Evolutionary conservation across 2,888 invertebrate genomes (phyloP).

Genomic region (Heliconius ethilla): DNA sequence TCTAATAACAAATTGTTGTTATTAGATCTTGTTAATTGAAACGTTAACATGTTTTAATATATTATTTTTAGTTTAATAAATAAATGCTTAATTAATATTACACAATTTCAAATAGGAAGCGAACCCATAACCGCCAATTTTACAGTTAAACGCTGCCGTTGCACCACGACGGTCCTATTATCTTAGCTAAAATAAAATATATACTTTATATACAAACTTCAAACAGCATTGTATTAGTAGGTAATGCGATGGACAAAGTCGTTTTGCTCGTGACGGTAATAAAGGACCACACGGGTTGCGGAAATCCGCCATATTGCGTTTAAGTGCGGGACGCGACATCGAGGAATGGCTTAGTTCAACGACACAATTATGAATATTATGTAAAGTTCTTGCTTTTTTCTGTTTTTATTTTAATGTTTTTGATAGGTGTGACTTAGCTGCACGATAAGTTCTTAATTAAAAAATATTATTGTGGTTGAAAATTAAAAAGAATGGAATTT

Average conservation of each 20-base stretch:
- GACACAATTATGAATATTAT: conserved; percentile 22
- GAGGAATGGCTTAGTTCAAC: conserved; percentile 26
- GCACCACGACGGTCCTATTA: no score
- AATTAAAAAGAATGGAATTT: no score
- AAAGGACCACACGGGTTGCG: conserved; percentile 42
- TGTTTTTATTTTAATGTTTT: neutral
- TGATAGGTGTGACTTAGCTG: neutral
- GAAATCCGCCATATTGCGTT: conserved; percentile 43
- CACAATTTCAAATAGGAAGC: no score
- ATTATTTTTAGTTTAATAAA: no score
- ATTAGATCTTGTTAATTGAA: no score
- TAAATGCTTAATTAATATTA: no score
- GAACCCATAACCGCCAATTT: no score
- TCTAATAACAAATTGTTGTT: no score
- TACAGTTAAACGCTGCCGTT: no score
- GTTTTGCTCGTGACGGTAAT: conserved; percentile 39
- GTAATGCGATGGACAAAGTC: conserved; percentile 30
- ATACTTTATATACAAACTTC: neutral
- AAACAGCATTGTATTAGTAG: conserved; percentile 14
- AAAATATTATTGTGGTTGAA: neutral
- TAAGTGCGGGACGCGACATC: conserved; percentile 42
- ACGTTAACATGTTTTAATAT: no score
- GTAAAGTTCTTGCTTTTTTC: neutral
- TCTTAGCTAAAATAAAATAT: neutral
- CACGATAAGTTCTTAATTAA: neutral